phyloP scores from a whole-genome alignment of 2,113 vertebrate species.

The Antennarius striatus region DNA sequence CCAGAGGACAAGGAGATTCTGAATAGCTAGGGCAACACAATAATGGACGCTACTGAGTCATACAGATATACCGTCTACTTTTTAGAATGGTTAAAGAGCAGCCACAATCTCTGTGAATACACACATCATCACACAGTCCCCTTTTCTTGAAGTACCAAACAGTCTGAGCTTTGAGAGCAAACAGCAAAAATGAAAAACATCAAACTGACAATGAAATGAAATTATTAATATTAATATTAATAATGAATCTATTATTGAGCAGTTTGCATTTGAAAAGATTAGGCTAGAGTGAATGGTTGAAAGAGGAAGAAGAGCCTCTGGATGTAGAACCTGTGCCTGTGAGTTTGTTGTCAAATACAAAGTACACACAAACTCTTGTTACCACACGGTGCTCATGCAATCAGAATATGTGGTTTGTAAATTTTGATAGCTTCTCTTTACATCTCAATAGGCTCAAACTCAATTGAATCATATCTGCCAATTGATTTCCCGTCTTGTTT shows the following conservation, averaged over 20 bases:
- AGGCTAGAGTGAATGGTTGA: constrained; percentile 60
- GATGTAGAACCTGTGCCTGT: constrained; percentile 23
- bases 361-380: constrained; percentile 1
- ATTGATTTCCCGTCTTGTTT: constrained; percentile 6
- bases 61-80: constrained; percentile 6
- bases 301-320: constrained; percentile 31
- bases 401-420: constrained; percentile 23
- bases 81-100: constrained; percentile 27
- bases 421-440: not conserved
- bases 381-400: constrained; percentile 1
- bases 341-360: constrained; percentile 8
- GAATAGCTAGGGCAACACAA: not conserved
- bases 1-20: constrained; percentile 2
- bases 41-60: constrained; percentile 36
- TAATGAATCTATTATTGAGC: constrained; percentile 61
- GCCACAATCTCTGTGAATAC: constrained; percentile 2
- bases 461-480: constrained; percentile 4
- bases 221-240: constrained; percentile 16
- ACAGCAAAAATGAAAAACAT: constrained; percentile 31
- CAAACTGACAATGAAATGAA: constrained; percentile 25
- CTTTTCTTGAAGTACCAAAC: constrained; percentile 33
- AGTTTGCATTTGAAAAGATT: constrained; percentile 44
- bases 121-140: constrained; percentile 6
- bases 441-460: not conserved
- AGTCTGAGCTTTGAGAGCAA: constrained; percentile 20